A percentile compares a stretch with the other conserved stretches of the same genome.
Evolutionary conservation across 2,888 invertebrate genomes (phyloP).

Genomic region (Ennomos fuscantarius): DNA sequence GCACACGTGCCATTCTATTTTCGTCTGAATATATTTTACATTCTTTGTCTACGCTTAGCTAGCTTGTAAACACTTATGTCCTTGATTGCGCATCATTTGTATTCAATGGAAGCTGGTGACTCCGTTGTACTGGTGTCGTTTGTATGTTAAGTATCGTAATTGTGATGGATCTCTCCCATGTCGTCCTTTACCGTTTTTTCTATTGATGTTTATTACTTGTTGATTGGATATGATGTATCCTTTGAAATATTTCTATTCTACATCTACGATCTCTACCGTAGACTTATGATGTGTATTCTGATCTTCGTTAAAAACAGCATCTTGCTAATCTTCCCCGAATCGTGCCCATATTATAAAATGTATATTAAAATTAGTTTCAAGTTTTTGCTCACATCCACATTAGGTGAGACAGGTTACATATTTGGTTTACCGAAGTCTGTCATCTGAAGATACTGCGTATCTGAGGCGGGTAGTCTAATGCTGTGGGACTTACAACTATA

Average conservation of each 20-base stretch:
- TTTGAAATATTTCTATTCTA: slow-evolving; percentile 28
- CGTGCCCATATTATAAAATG: slow-evolving; percentile 17
- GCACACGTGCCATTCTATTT: slow-evolving; percentile 48
- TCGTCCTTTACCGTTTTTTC: slow-evolving; percentile 45
- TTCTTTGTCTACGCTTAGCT: slow-evolving; percentile 45
- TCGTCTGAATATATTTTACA: slow-evolving; percentile 44
- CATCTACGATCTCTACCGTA: slow-evolving; percentile 2
- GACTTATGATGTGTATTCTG: background rate
- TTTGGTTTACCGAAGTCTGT: slow-evolving; percentile 54
- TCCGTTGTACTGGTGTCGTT: slow-evolving; percentile 47
- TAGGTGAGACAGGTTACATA: slow-evolving; percentile 67
- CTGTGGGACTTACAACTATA: slow-evolving; percentile 54
- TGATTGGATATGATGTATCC: slow-evolving; percentile 35
- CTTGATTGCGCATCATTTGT: slow-evolving; percentile 55
- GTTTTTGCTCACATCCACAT: slow-evolving; percentile 57
- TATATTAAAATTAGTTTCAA: slow-evolving; percentile 42
- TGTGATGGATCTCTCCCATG: slow-evolving; percentile 63
- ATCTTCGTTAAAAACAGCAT: slow-evolving; percentile 16
- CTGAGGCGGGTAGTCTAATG: slow-evolving; percentile 42
- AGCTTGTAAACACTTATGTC: slow-evolving; percentile 55
- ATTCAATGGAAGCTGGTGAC: slow-evolving; percentile 53
- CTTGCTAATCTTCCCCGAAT: slow-evolving; percentile 32
- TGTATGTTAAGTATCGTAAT: slow-evolving; percentile 59
- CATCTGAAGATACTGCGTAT: slow-evolving; percentile 46
- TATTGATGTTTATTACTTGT: slow-evolving; percentile 59